Conservation (phyloP, 2,113 vertebrate genomes). For the Archocentrus centrarchus region DNA sequence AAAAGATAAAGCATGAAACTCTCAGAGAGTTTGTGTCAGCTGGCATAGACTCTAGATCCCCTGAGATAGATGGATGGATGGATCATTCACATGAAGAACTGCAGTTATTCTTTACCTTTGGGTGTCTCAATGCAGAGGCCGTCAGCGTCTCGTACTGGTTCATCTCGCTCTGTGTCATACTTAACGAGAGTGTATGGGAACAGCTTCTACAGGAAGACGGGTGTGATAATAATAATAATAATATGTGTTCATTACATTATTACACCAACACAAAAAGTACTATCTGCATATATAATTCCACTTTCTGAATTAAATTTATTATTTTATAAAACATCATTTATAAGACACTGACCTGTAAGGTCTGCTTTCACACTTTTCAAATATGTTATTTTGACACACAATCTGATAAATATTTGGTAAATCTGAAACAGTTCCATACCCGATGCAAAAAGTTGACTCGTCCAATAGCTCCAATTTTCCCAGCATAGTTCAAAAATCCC, state of each 20-base stretch:
- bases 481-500: slow-evolving; percentile 86
- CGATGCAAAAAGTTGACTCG: slow-evolving; percentile 82
- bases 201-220: slow-evolving; percentile 64
- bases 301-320: background rate
- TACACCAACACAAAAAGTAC: background rate
- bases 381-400: background rate
- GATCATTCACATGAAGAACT: background rate
- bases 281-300: background rate
- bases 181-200: slow-evolving; percentile 84
- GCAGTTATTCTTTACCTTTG: slow-evolving; percentile 80
- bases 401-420: background rate
- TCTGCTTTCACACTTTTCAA: background rate
- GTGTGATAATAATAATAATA: background rate
- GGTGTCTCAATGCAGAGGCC: slow-evolving; percentile 85
- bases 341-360: background rate
- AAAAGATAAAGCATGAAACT: background rate
- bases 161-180: slow-evolving; percentile 87
- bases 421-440: slow-evolving; percentile 63
- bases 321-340: background rate
- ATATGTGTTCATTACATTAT: background rate
- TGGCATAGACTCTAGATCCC: background rate
- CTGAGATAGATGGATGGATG: background rate
- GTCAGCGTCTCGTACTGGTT: slow-evolving; percentile 81
- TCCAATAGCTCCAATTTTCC: slow-evolving; percentile 87
- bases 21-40: background rate